These are phyloP conservation scores for Ceramica pisi DNA, from an alignment of 2,888 invertebrate species.

Conservation along the genomic window DNA sequence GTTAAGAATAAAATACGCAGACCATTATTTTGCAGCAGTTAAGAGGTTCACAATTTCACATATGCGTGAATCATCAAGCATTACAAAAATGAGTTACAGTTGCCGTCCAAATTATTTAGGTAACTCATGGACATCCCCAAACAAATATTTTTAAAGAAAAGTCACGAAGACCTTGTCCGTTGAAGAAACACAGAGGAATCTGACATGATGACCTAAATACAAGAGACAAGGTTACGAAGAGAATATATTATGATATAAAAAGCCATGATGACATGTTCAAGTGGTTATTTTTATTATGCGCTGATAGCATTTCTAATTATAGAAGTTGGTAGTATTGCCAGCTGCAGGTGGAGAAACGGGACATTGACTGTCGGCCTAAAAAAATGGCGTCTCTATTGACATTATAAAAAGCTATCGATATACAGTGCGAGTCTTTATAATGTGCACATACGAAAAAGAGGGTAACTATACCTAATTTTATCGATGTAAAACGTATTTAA, in stretches of 20 bases:
- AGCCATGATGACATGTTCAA: slow-evolving; percentile 48
- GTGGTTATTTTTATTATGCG: slow-evolving; percentile 51
- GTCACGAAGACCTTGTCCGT: slow-evolving; percentile 43
- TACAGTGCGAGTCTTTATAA: too few relatives aligned
- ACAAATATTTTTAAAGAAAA: slow-evolving; percentile 34
- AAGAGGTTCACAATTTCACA: too few relatives aligned
- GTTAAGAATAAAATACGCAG: too few relatives aligned
- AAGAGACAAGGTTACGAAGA: slow-evolving; percentile 49
- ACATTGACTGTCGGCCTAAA: slow-evolving; percentile 8
- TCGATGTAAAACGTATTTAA: too few relatives aligned
- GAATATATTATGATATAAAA: slow-evolving; percentile 55
- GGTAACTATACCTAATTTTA: too few relatives aligned
- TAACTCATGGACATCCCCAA: neutral
- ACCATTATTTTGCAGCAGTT: too few relatives aligned
- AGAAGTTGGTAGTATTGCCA: slow-evolving; percentile 38
- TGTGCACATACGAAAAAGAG: too few relatives aligned
- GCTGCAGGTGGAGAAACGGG: slow-evolving; percentile 13
- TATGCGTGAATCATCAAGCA: too few relatives aligned
- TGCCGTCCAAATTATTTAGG: neutral
- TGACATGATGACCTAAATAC: slow-evolving; percentile 58
- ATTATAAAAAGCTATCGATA: too few relatives aligned
- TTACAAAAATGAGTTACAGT: neutral
- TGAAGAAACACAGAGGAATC: slow-evolving; percentile 21
- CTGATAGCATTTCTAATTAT: slow-evolving; percentile 50
- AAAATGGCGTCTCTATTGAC: neutral